Evolutionary conservation across 2,888 invertebrate species (phyloP).

Genomic region (Patella ulyssiponensis): DNA sequence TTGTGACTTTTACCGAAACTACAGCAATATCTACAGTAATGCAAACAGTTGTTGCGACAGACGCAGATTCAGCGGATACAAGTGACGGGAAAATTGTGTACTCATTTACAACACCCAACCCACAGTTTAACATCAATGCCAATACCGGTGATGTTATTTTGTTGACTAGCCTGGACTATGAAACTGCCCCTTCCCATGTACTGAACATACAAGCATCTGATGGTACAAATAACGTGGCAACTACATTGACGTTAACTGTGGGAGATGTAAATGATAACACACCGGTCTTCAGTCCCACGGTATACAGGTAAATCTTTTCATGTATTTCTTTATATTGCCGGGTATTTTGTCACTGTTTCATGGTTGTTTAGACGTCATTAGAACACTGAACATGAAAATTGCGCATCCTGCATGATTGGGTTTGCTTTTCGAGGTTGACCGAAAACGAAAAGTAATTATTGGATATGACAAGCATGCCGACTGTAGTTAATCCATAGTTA

Average conservation of each 20-base stretch:
- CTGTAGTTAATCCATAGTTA: too few relatives aligned
- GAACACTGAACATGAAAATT: too few relatives aligned
- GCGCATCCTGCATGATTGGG: too few relatives aligned
- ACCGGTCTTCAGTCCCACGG: constrained; percentile 44
- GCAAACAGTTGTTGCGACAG: constrained; percentile 43
- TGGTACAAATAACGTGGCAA: constrained; percentile 41
- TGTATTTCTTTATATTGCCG: too few relatives aligned
- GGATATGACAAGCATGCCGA: too few relatives aligned
- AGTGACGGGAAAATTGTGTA: constrained; percentile 44
- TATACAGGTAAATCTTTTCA: constrained; percentile 40
- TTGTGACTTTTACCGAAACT: constrained; percentile 37
- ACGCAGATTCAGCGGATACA: constrained; percentile 45
- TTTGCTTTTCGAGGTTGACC: too few relatives aligned
- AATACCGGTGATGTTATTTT: constrained; percentile 46
- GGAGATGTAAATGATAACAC: constrained; percentile 63
- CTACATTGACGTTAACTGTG: constrained; percentile 54
- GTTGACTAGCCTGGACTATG: constrained; percentile 45
- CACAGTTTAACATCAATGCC: constrained; percentile 48
- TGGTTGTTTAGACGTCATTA: too few relatives aligned
- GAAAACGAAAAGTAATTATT: too few relatives aligned
- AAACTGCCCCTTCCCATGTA: constrained; percentile 36
- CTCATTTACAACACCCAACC: constrained; percentile 40
- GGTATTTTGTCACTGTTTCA: neutral
- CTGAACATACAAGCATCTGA: constrained; percentile 52
- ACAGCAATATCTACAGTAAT: constrained; percentile 36